Evolutionary conservation across 2,888 invertebrate genomes (phyloP), one percentile per base, ranked within the genome.

Genomic region (Tryphoninae sp.): DNA sequence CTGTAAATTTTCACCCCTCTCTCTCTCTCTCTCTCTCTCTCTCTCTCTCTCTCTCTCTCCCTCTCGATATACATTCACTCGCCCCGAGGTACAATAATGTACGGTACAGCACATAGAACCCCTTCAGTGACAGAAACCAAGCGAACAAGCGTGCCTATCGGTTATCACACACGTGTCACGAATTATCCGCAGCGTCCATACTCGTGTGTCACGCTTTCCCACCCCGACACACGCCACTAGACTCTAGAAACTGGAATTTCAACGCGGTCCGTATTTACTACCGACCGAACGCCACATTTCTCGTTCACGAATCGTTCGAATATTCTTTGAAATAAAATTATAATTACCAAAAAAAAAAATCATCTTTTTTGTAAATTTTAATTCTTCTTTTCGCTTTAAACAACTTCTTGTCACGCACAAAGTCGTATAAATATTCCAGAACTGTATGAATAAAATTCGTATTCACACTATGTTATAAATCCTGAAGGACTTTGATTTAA

Each of bases 111-210:
- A 64, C 23, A 78, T 58, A 58, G 64, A 58, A 58, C 23, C 19
- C 49, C 62, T 58, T 19, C 26, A 19, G 49, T 53, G 49, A 72
- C 58, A 58, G 26, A 75, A 40, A 78, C 67, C 53, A 68, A 51
- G 51, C 68, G 69, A 68, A 74, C 79, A 78, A 73, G 65, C 78
- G 61, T 83, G 55, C 22, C 76, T 81, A 83, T 83, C 76, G 74
- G 71, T 67, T 77, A 77, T 80, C 78, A 74, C 76, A 78, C 76
- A 78, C 78, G 73, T 81, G 81, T 83, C 73, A 73, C 77, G 76
- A 81, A 81, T 83, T 81, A 80, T 74, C 83, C 79, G 64, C 58
- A 81, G 77, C 62, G 69, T 73, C 76, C 73, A 72, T 71, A 55
- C 68, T 16, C 45, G 61, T 67, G 40, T 26, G 62, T 75, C 45